Evolutionary conservation across 2,888 invertebrate genomes (phyloP).

Genomic region (Andrena haemorrhoa): DNA sequence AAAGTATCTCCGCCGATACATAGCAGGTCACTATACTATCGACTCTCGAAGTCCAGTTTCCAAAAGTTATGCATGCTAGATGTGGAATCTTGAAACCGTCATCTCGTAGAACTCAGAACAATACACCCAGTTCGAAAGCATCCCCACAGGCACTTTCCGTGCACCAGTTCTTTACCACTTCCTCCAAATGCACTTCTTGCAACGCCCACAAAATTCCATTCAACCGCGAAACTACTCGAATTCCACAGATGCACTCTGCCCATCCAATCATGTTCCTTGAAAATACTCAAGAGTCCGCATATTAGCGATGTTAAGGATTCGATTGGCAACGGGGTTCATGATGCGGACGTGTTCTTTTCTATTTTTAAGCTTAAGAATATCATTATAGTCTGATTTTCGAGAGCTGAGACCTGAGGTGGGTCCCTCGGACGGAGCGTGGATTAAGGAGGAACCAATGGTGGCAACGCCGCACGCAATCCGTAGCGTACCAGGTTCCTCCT

Average conservation of each 20-base stretch:
- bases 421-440: too few relatives aligned
- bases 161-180: constrained; percentile 9
- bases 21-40: neutral
- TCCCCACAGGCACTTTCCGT: neutral
- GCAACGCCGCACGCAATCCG: too few relatives aligned
- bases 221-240: constrained; percentile 1
- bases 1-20: neutral
- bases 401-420: too few relatives aligned
- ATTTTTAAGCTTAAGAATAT: too few relatives aligned
- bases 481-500: too few relatives aligned
- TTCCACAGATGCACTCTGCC: neutral
- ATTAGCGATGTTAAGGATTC: too few relatives aligned
- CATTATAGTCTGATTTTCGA: too few relatives aligned
- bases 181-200: constrained; percentile 2
- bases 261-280: neutral
- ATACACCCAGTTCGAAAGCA: neutral
- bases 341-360: too few relatives aligned
- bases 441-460: too few relatives aligned
- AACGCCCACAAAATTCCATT: constrained; percentile 4
- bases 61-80: neutral
- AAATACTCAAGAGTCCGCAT: neutral
- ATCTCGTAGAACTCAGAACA: neutral
- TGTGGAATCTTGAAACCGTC: neutral
- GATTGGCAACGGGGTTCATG: too few relatives aligned
- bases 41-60: neutral